A percentile compares a stretch with the other conserved stretches of the same genome.
Evolutionary conservation across 2,888 invertebrate species (phyloP).

Genomic region (Ophion ventricosus): DNA sequence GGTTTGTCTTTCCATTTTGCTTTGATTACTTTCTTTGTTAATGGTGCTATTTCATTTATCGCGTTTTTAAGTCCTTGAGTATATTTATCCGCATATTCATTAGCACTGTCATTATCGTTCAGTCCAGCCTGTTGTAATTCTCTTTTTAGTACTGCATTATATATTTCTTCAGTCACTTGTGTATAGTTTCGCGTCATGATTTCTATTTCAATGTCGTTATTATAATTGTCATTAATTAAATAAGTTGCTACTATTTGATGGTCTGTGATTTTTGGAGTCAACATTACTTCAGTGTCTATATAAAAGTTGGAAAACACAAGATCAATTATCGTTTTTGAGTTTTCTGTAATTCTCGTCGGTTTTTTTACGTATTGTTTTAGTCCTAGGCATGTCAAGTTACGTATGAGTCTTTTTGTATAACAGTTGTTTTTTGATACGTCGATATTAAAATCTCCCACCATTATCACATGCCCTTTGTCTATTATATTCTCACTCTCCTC

Average conservation of each 20-base stretch:
- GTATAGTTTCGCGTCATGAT: constrained; percentile 30
- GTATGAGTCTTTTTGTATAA: constrained; percentile 24
- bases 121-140: background rate
- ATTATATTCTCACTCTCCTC: too few relatives aligned
- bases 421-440: constrained; percentile 21
- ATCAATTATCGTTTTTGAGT: too few relatives aligned
- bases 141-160: constrained; percentile 1
- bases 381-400: constrained; percentile 23
- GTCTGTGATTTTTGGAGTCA: too few relatives aligned
- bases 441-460: constrained; percentile 47
- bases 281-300: constrained; percentile 1
- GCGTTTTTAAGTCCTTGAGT: background rate
- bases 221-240: constrained; percentile 1
- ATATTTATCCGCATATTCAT: background rate
- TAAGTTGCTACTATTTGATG: constrained; percentile 38
- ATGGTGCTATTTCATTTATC: background rate
- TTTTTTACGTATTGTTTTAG: constrained; percentile 45
- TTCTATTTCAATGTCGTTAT: constrained; percentile 5
- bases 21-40: constrained; percentile 17
- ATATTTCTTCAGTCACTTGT: constrained; percentile 24
- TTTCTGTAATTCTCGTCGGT: constrained; percentile 18
- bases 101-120: background rate
- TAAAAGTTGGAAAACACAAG: too few relatives aligned
- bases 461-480: constrained; percentile 15
- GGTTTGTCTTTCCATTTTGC: constrained; percentile 51